Base-by-base conservation (phyloP, 2,113 vertebrate species). In the Phrynosoma blainvillii region DNA sequence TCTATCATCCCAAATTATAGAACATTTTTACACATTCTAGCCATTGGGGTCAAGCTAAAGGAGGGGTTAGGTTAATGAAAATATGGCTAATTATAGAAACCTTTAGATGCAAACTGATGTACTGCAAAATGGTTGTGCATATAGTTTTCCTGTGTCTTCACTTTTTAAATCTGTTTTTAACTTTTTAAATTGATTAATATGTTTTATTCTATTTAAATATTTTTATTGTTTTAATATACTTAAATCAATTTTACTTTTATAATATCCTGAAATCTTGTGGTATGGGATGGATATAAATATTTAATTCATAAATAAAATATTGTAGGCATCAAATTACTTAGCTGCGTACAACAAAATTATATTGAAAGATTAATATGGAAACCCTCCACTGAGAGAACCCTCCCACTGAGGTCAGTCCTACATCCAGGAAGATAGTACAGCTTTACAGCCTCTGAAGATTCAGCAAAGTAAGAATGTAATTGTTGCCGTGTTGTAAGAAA, bases 341-440 rank as follows among this genome's bases (percentile, higher is more conserved):
- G 86, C 82, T 88, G 71, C 92, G 65, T 88, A 36, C 70, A 79
- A 0, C 36, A 32, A 90, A 84, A 77, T 84, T 92, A 89, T 62
- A 7, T 11, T 83, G 91, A 82, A 88, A 94, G 91, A 94, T 84
- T 94, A 94, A 96, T 20, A 11, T 71, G 23, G 25, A 71, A 73
- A 77, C 9, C 20, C 8, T 47, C 74, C 36, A 75, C 74, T 21
- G 5, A 9, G 75, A 77, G 23, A 20, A 18, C 25, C 23, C 2
- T 21, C 75, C 40, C 20, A 42, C 11, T 77, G 21, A 25, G 20
- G 2, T 77, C 40, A 25, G 9, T 47, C 40, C 36, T 7, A 21
- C 13, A 20, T 14, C 27, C 16, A 71, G 42, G 42, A 18, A 71
- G 40, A 71, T 30, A 8, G 9, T 25, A 47, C 30, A 52, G 14